Evolutionary conservation across 1,140 invertebrate species (phyloP), one percentile per base, ranked within the genome.

Genomic region (Augochlora pura): DNA sequence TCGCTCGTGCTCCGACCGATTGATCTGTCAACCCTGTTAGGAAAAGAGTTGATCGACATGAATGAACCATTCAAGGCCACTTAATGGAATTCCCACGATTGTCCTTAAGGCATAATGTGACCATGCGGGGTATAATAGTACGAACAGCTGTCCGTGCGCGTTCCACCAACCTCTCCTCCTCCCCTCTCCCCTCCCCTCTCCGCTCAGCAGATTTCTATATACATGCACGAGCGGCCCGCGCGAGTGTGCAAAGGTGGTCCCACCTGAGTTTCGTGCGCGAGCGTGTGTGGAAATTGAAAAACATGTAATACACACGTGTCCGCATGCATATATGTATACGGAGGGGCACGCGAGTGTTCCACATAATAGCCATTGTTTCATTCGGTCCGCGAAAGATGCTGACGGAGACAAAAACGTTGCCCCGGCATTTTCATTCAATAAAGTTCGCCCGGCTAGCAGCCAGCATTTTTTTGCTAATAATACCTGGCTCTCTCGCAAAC

Each of bases 11-110:
- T 82, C 65, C 83, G 76, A 84, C 83, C 90, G 91, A 92, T 92
- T 92, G 91, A 91, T 92, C 91, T 91, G 90, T 92, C 91, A 92
- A 91, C 87, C 90, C 87, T 86, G 88, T 90, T 91, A 87, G 83
- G 86, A 88, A 92, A 88, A 90, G 88, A 91, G 88, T 92, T 90
- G 90, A 92, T 92, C 91, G 91, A 92, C 91, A 92, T 92, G 91
- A 92, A 92, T 92, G 91, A 92, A 92, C 91, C 91, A 91, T 92
- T 92, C 91, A 92, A 92, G 90, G 90, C 88, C 91, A 89, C 87
- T 88, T 89, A 89, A 91, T 91, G 90, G 90, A 90, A 92, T 92
- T 92, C 91, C 90, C 91, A 92, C 91, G 91, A 91, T 91, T 92
- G 91, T 92, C 91, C 90, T 91, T 90, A 91, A 90, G 88, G 88